These are phyloP conservation scores for Eurytemora carolleeae DNA, from an alignment of 1,140 invertebrate species.

Conservation along the genomic window DNA sequence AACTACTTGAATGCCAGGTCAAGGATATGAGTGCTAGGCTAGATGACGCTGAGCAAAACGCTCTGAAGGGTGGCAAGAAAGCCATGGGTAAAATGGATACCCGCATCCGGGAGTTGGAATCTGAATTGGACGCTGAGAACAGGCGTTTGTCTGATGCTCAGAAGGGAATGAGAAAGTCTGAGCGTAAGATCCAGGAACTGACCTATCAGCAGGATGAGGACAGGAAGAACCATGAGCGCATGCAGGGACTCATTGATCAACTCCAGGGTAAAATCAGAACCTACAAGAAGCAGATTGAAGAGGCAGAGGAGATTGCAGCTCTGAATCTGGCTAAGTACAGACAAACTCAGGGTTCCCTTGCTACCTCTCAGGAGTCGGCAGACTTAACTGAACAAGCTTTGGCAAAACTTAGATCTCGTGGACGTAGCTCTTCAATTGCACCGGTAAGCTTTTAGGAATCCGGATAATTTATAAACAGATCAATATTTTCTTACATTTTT, in stretches of 20 bases:
- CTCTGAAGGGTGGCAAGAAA: slow-evolving; percentile 93
- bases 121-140: slow-evolving; percentile 91
- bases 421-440: slow-evolving; percentile 5
- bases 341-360: slow-evolving; percentile 34
- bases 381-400: slow-evolving; percentile 31
- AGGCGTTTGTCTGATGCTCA: slow-evolving; percentile 88
- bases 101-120: slow-evolving; percentile 79
- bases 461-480: too few relatives aligned
- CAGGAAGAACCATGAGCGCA: slow-evolving; percentile 89
- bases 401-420: slow-evolving; percentile 31
- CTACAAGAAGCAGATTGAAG: too few relatives aligned
- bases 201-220: slow-evolving; percentile 84
- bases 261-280: slow-evolving; percentile 62
- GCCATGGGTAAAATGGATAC: slow-evolving; percentile 90
- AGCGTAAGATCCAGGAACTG: slow-evolving; percentile 81
- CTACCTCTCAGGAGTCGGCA: slow-evolving; percentile 34
- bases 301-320: too few relatives aligned
- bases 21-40: slow-evolving; percentile 83
- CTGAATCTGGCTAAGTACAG: too few relatives aligned
- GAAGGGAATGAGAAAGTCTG: slow-evolving; percentile 83
- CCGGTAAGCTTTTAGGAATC: too few relatives aligned
- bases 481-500: too few relatives aligned
- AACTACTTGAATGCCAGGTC: slow-evolving; percentile 85
- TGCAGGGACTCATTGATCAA: slow-evolving; percentile 95
- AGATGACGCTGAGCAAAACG: slow-evolving; percentile 42